These are phyloP conservation scores for Sebastes trivittatus DNA, from an alignment of 2,797 vertebrate genomes.

Conservation along the genomic window DNA sequence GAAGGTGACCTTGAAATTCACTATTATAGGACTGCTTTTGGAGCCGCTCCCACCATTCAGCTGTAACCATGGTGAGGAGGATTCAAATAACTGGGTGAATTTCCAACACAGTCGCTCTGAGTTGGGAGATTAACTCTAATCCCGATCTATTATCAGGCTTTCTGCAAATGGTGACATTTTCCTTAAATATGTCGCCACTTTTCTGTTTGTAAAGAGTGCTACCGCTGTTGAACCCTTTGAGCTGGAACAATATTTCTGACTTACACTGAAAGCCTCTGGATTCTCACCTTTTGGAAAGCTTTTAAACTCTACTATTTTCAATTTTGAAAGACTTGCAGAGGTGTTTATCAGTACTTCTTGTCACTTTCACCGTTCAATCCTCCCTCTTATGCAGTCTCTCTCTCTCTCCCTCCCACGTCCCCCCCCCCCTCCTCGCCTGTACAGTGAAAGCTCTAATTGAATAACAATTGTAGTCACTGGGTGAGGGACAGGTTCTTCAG, in stretches of 20 bases:
- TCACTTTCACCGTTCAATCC: conserved; percentile 15
- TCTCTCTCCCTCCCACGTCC: not conserved
- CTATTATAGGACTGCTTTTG: conserved; percentile 33
- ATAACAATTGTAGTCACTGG: conserved; percentile 50
- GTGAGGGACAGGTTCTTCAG: conserved; percentile 47
- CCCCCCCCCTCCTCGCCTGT: not conserved
- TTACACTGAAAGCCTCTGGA: conserved; percentile 10
- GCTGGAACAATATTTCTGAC: not conserved
- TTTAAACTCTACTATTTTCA: conserved; percentile 37
- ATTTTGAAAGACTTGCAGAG: conserved; percentile 20
- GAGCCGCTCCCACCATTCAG: conserved; percentile 54
- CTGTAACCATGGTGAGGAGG: conserved; percentile 69
- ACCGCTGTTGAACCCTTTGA: conserved; percentile 2
- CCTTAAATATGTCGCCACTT: conserved; percentile 6
- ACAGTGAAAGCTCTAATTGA: conserved; percentile 67
- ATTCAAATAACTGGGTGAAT: conserved; percentile 53
- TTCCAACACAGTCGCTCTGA: conserved; percentile 27
- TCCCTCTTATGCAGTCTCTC: conserved; percentile 6
- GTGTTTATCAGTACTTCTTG: conserved; percentile 34
- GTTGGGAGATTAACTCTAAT: conserved; percentile 60
- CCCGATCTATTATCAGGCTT: conserved; percentile 45
- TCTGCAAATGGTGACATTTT: conserved; percentile 33
- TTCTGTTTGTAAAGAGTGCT: not conserved
- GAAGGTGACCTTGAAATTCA: conserved; percentile 78
- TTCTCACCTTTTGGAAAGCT: conserved; percentile 30